Conservation (phyloP, 2,888 invertebrate genomes). For the Embidobia sp. region DNA sequence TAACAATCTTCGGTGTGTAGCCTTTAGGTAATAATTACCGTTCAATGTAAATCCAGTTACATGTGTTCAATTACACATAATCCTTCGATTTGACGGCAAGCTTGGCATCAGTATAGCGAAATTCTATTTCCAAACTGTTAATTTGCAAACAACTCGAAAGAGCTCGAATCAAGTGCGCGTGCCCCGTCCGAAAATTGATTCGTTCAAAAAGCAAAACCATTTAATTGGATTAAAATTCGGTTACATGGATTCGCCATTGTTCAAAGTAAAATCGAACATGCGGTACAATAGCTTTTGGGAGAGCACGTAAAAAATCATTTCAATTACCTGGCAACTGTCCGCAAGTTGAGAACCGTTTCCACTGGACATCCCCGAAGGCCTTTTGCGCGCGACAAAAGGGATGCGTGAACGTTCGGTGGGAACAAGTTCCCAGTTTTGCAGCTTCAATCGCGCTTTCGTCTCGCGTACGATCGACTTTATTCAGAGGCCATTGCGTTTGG, state of each 20-base stretch:
- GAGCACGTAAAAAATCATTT: constrained; percentile 20
- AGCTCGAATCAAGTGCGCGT: not conserved
- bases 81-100: constrained; percentile 4
- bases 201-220: constrained; percentile 1
- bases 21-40: constrained; percentile 12
- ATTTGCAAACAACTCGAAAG: not conserved
- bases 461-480: too few relatives aligned
- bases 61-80: constrained; percentile 3
- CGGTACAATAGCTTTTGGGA: constrained; percentile 21
- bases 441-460: too few relatives aligned
- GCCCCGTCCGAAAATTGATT: constrained; percentile 10
- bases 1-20: too few relatives aligned
- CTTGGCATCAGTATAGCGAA: not conserved
- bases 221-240: constrained; percentile 17
- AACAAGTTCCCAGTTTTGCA: too few relatives aligned
- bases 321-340: constrained; percentile 22
- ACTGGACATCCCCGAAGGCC: too few relatives aligned
- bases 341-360: too few relatives aligned
- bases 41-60: constrained; percentile 13
- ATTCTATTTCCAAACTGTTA: constrained; percentile 4
- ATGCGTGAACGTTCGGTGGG: too few relatives aligned
- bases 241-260: too few relatives aligned
- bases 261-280: constrained; percentile 11
- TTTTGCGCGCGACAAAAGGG: too few relatives aligned
- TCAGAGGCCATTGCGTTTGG: too few relatives aligned